These are phyloP conservation scores for Chirona hameri DNA, from an alignment of 2,888 invertebrate genomes.

Conservation along the genomic window DNA sequence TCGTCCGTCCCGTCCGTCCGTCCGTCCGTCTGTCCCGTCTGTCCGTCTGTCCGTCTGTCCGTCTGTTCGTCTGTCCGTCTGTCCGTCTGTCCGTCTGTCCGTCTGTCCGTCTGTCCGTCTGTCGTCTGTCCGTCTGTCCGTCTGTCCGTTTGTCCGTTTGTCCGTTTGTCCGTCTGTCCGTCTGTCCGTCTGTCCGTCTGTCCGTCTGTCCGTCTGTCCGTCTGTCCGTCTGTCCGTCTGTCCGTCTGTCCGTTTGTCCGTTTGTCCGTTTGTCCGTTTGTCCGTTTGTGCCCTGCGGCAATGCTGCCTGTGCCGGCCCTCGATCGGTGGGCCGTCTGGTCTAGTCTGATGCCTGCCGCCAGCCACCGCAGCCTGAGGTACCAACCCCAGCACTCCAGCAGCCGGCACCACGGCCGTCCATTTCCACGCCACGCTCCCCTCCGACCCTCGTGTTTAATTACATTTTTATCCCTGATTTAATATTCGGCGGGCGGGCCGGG, in stretches of 20 bases:
- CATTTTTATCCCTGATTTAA: slow-evolving; percentile 28
- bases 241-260: not conserved
- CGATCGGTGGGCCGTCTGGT: too few species aligned
- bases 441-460: slow-evolving; percentile 27
- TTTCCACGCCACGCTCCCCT: slow-evolving; percentile 6
- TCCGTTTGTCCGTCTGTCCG: too few species aligned
- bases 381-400: not conserved
- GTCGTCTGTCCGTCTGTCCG: not conserved
- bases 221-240: not conserved
- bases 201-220: not conserved
- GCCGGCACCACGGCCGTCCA: not conserved
- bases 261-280: not conserved
- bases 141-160: not conserved
- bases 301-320: too few species aligned
- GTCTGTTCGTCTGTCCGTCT: too few species aligned
- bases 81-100: not conserved
- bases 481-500: slow-evolving; percentile 8
- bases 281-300: too few species aligned
- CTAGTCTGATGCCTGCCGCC: not conserved
- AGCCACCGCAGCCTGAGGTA: not conserved
- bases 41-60: not conserved
- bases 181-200: not conserved
- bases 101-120: not conserved
- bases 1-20: not conserved
- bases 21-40: too few species aligned